Evolutionary conservation across 2,113 vertebrate genomes (phyloP), one percentile per base, ranked within the genome.

Genomic region (Pangasianodon hypophthalmus): DNA sequence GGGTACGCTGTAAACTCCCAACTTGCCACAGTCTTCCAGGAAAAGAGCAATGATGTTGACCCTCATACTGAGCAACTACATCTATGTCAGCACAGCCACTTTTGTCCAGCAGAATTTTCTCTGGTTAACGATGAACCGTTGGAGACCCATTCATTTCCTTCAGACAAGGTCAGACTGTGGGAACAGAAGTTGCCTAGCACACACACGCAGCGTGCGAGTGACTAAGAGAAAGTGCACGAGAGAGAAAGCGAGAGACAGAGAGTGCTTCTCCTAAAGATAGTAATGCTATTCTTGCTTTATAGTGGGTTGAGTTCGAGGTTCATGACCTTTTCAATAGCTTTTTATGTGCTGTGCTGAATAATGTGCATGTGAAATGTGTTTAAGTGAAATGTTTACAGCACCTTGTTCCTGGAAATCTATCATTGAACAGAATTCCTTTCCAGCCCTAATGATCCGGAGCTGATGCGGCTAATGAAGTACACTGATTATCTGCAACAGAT

Each of bases 31-130:
- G 92, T 90, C 82, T 88, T 90, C 89, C 87, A 92, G 83, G 90
- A 94, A 94, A 96, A 96, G 96, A 96, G 94, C 96, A 96, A 96
- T 96, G 96, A 96, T 95, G 94, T 96, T 96, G 96, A 96, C 96
- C 96, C 94, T 93, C 92, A 94, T 95, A 96, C 96, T 94, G 92
- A 95, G 93, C 94, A 95, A 93, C 95, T 96, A 95, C 95, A 95
- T 96, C 96, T 96, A 94, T 96, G 96, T 96, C 96, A 96, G 91
- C 93, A 93, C 87, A 91, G 91, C 85, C 92, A 93, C 92, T 94
- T 93, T 90, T 91, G 91, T 92, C 93, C 92, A 77, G 92, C 87
- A 88, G 91, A 93, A 92, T 92, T 92, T 92, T 92, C 89, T 91
- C 90, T 92, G 91, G 92, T 92, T 94, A 96, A 96, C 95, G 95